Percentiles rank a stretch among this genome's conserved stretches.
Conservation (phyloP, 1,140 invertebrate genomes). For the Cephus cinctus region DNA sequence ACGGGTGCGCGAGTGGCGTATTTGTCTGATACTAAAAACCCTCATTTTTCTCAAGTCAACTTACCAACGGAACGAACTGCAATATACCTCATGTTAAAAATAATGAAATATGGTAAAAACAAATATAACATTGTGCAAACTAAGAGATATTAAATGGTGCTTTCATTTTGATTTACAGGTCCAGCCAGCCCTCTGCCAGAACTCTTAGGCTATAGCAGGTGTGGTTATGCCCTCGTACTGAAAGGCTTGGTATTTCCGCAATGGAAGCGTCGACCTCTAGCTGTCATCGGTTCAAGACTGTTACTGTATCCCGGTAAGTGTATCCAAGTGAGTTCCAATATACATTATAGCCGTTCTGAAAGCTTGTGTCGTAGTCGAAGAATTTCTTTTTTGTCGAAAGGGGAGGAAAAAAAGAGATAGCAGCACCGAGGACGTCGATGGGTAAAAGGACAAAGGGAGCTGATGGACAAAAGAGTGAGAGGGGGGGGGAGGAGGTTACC, state of each 20-base stretch:
- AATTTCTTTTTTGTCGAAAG: background rate
- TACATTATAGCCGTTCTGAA: background rate
- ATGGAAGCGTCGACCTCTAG: slow-evolving; percentile 63
- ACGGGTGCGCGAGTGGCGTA: too few species aligned
- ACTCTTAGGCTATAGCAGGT: slow-evolving; percentile 55
- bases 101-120: too few species aligned
- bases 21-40: too few species aligned
- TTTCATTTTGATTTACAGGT: slow-evolving; percentile 46
- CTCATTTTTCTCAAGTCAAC: too few species aligned
- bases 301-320: slow-evolving; percentile 61
- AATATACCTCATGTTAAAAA: too few species aligned
- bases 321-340: slow-evolving; percentile 7
- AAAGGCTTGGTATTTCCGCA: slow-evolving; percentile 70
- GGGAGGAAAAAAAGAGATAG: background rate
- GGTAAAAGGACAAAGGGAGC: slow-evolving; percentile 3
- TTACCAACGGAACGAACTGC: too few species aligned
- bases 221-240: slow-evolving; percentile 62
- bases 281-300: slow-evolving; percentile 63
- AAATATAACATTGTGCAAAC: too few species aligned
- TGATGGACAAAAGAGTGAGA: background rate
- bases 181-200: slow-evolving; percentile 54
- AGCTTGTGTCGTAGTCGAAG: background rate
- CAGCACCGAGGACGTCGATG: slow-evolving; percentile 1
- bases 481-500: background rate
- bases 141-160: too few species aligned